These are phyloP conservation scores for Argyresthia goedartella DNA, from an alignment of 2,888 invertebrate genomes.

Conservation along the genomic window DNA sequence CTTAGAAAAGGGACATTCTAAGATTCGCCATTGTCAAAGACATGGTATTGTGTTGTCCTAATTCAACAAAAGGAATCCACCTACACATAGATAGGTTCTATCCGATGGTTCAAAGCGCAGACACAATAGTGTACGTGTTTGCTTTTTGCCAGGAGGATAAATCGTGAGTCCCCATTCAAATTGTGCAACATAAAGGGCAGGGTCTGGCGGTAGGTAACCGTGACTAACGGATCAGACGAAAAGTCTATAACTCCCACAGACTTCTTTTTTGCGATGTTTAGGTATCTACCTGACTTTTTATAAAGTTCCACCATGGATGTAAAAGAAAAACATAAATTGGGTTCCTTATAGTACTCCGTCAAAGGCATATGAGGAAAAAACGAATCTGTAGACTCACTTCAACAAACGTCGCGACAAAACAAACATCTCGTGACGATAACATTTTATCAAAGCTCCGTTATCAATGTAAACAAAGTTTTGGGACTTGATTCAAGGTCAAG, in stretches of 20 bases:
- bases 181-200: slow-evolving; percentile 56
- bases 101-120: slow-evolving; percentile 56
- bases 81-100: slow-evolving; percentile 46
- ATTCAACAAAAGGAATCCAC: slow-evolving; percentile 44
- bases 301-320: not conserved
- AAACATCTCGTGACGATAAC: slow-evolving; percentile 41
- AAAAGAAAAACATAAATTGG: not conserved
- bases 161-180: slow-evolving; percentile 47
- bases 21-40: slow-evolving; percentile 47
- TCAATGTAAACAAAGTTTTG: slow-evolving; percentile 29
- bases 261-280: slow-evolving; percentile 7
- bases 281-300: slow-evolving; percentile 26
- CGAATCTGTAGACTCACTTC: not conserved
- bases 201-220: slow-evolving; percentile 52
- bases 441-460: slow-evolving; percentile 34
- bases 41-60: slow-evolving; percentile 47
- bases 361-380: too few species aligned
- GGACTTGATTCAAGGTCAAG: slow-evolving; percentile 16
- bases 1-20: slow-evolving; percentile 48
- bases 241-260: slow-evolving; percentile 18
- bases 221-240: slow-evolving; percentile 39
- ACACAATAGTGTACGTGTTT: slow-evolving; percentile 53
- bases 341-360: not conserved
- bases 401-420: slow-evolving; percentile 34
- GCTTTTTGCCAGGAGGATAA: slow-evolving; percentile 51